Base-by-base conservation (phyloP, 2,888 invertebrate species). In the Ichneumoninae sp. region DNA sequence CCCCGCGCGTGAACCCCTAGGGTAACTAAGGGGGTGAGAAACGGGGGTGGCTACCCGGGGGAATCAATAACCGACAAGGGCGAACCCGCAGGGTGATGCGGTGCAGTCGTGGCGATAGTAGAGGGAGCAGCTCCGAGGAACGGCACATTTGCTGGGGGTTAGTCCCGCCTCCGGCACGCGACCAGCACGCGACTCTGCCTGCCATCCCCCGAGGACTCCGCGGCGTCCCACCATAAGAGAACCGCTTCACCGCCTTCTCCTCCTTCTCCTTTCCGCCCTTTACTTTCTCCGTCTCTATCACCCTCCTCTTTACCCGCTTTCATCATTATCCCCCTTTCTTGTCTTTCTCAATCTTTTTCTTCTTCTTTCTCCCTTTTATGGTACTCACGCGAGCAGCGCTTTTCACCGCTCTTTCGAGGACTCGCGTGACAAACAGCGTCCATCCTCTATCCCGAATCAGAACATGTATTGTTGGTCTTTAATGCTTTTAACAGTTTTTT, bases 11-110 rank as follows among this genome's bases (percentile, higher is more conserved):
- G 8, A 50, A 16, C 50, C 66, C 66, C 66, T 54, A 16, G 70
- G 71, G 75, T 70, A 65, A 83, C 69, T 60, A 65, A 76, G 75
- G 76, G 71, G 80, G 71, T 78, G 80, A 77, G 83, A 74, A 81
- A 79, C 87, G 90, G 88, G 90, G 89, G 89, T 90, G 90, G 91
- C 91, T 91, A 93, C 91, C 92, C 92, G 88, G 90, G 93, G 92
- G 93, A 93, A 93, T 93, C 93, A 93, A 93, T 93, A 93, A 93
- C 92, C 91, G 91, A 92, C 91, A 91, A 90, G 91, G 89, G 91
- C 89, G 90, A 89, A 85, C 87, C 86, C 88, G 85, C 86, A 87
- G 87, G 87, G 88, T 88, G 89, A 87, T 88, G 86, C 80, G 83
- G 78, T 79, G 86, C 80, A 80, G 81, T 81, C 66, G 84, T 69